phyloP scores from a whole-genome alignment of 1,140 invertebrate species.

The Drosophila subobscura region DNA sequence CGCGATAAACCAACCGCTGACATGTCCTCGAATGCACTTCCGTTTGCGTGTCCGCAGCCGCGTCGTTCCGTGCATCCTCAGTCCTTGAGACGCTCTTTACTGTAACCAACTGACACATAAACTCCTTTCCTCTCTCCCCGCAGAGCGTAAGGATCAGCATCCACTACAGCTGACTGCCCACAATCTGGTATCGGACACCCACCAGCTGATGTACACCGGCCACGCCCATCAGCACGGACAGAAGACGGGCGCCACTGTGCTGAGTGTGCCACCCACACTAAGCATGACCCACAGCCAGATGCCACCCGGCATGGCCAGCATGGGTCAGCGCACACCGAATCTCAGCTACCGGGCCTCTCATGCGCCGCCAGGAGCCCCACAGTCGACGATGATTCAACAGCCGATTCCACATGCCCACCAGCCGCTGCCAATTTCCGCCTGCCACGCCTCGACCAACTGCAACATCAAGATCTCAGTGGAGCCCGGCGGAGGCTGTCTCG shows the following conservation, averaged over 20 bases:
- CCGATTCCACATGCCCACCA: slow-evolving; percentile 58
- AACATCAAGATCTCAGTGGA: slow-evolving; percentile 73
- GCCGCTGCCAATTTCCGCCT: slow-evolving; percentile 11
- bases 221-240: slow-evolving; percentile 21
- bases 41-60: slow-evolving; percentile 47
- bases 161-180: slow-evolving; percentile 71
- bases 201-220: slow-evolving; percentile 56
- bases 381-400: slow-evolving; percentile 63
- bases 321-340: slow-evolving; percentile 73
- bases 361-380: slow-evolving; percentile 5
- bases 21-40: slow-evolving; percentile 61
- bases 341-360: slow-evolving; percentile 61
- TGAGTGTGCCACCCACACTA: slow-evolving; percentile 74
- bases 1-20: slow-evolving; percentile 62
- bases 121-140: not conserved
- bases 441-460: slow-evolving; percentile 43
- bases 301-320: slow-evolving; percentile 74
- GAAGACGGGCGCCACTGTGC: slow-evolving; percentile 42
- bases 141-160: slow-evolving; percentile 80
- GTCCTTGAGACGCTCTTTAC: slow-evolving; percentile 39
- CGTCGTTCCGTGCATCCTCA: slow-evolving; percentile 7
- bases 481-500: not conserved
- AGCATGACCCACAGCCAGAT: slow-evolving; percentile 76
- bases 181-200: slow-evolving; percentile 68
- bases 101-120: slow-evolving; percentile 16